phyloP scores from a whole-genome alignment of 2,797 vertebrate species.

The Botia kubotai region DNA sequence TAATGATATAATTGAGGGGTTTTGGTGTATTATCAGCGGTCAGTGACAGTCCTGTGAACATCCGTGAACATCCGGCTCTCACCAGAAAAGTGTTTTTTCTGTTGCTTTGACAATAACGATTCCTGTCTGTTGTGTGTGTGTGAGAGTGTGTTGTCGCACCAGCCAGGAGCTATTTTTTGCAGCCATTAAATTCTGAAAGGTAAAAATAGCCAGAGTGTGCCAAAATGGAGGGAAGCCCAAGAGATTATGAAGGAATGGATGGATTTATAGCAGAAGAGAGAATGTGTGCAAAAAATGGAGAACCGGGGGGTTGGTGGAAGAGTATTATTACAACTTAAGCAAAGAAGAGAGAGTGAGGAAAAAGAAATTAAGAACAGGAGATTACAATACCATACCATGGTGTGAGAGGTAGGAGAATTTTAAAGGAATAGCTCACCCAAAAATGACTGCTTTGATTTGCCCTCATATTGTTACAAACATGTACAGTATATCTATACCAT shows the following conservation, averaged over 20 bases:
- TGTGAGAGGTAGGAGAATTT: neutral
- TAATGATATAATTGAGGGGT: conserved; percentile 51
- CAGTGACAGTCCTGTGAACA: conserved; percentile 54
- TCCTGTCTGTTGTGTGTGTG: conserved; percentile 10
- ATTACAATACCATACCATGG: neutral
- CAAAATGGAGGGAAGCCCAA: conserved; percentile 62
- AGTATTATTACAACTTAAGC: conserved; percentile 27
- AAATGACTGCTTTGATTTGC: neutral
- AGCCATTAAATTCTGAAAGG: conserved; percentile 55
- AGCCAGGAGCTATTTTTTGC: conserved; percentile 52
- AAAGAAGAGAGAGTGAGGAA: conserved; percentile 11
- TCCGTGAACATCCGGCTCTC: conserved; percentile 47
- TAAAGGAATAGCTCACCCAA: neutral
- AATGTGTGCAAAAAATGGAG: neutral
- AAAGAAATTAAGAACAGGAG: conserved; percentile 4
- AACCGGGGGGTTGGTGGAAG: conserved; percentile 14
- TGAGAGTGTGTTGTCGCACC: conserved; percentile 23
- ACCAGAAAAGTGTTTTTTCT: conserved; percentile 33
- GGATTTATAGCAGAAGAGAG: conserved; percentile 65
- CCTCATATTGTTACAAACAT: too few relatives aligned
- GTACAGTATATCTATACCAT: too few relatives aligned
- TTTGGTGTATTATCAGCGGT: conserved; percentile 57
- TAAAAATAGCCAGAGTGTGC: conserved; percentile 59
- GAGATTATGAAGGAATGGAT: conserved; percentile 60
- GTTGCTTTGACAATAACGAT: conserved; percentile 45